phyloP scores from a whole-genome alignment of 2,113 vertebrate species.

The Blennius ocellaris region DNA sequence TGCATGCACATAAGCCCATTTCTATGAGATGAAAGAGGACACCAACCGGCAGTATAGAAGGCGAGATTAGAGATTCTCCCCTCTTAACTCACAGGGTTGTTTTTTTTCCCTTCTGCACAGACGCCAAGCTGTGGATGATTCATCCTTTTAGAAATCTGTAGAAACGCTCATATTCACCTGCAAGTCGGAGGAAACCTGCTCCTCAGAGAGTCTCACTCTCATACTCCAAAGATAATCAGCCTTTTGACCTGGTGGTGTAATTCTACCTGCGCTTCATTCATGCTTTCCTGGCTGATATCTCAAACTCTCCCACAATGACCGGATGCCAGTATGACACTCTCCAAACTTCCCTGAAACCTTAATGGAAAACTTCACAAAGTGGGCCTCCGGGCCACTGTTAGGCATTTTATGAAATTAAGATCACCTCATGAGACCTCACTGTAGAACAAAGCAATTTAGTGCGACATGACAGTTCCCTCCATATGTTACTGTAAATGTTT shows the following conservation, averaged over 20 bases:
- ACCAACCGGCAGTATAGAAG: slow-evolving; percentile 35
- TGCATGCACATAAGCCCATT: slow-evolving; percentile 51
- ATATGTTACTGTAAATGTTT: slow-evolving; percentile 7
- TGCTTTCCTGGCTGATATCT: slow-evolving; percentile 13
- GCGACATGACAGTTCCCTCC: neutral
- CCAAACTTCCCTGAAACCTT: slow-evolving; percentile 13
- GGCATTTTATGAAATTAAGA: neutral
- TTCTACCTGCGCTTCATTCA: slow-evolving; percentile 23
- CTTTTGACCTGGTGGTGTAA: slow-evolving; percentile 25
- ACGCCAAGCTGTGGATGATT: slow-evolving; percentile 24
- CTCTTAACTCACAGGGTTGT: slow-evolving; percentile 11
- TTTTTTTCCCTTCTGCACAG: neutral
- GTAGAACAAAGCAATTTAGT: slow-evolving; percentile 21
- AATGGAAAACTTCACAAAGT: slow-evolving; percentile 23
- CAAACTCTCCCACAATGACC: slow-evolving; percentile 17
- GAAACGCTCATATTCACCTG: slow-evolving; percentile 34
- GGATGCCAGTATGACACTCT: neutral
- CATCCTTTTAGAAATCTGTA: slow-evolving; percentile 22
- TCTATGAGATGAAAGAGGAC: slow-evolving; percentile 61
- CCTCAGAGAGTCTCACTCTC: slow-evolving; percentile 12
- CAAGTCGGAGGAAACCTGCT: slow-evolving; percentile 32
- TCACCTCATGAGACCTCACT: neutral
- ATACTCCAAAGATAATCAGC: slow-evolving; percentile 34
- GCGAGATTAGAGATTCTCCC: slow-evolving; percentile 44
- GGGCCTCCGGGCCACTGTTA: neutral